Conservation (phyloP, 1,140 invertebrate species). For the Drosophila serrata region DNA sequence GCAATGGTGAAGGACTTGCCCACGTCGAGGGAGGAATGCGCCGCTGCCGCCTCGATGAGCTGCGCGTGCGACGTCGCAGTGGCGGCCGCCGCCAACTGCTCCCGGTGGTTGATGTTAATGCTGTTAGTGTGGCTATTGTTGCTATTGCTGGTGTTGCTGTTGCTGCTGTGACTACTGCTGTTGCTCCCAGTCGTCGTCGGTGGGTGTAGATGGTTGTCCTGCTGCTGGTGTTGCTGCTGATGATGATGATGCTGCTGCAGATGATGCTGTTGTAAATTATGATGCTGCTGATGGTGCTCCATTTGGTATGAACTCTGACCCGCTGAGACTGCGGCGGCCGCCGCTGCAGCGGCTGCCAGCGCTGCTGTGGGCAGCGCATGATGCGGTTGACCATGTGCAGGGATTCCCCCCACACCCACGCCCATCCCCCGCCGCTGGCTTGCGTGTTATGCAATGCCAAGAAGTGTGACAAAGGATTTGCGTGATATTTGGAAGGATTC, state of each 20-base stretch:
- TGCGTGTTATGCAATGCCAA: constrained; percentile 84
- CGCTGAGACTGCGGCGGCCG: constrained; percentile 62
- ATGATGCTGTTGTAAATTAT: constrained; percentile 48
- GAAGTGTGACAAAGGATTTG: constrained; percentile 85
- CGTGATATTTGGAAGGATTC: constrained; percentile 85
- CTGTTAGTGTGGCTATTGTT: constrained; percentile 45
- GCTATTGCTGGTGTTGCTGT: constrained; percentile 53
- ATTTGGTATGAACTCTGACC: constrained; percentile 82
- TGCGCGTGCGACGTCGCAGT: constrained; percentile 79
- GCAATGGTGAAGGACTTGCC: constrained; percentile 92
- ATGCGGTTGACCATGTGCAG: constrained; percentile 69
- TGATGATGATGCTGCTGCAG: constrained; percentile 53
- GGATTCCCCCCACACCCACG: constrained; percentile 34
- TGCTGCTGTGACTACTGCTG: constrained; percentile 34
- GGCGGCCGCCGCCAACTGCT: constrained; percentile 62
- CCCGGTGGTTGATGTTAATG: constrained; percentile 56
- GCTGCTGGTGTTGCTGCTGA: constrained; percentile 40
- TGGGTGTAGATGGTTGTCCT: constrained; percentile 40
- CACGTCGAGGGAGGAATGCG: constrained; percentile 83
- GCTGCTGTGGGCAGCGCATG: constrained; percentile 70
- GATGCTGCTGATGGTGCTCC: constrained; percentile 64
- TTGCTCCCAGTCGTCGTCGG: constrained; percentile 50
- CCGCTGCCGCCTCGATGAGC: constrained; percentile 75
- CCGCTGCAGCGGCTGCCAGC: constrained; percentile 66
- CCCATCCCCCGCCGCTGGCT: constrained; percentile 43